These are phyloP conservation scores for Hyles vespertilio DNA, from an alignment of 1,140 invertebrate species.

Conservation along the genomic window DNA sequence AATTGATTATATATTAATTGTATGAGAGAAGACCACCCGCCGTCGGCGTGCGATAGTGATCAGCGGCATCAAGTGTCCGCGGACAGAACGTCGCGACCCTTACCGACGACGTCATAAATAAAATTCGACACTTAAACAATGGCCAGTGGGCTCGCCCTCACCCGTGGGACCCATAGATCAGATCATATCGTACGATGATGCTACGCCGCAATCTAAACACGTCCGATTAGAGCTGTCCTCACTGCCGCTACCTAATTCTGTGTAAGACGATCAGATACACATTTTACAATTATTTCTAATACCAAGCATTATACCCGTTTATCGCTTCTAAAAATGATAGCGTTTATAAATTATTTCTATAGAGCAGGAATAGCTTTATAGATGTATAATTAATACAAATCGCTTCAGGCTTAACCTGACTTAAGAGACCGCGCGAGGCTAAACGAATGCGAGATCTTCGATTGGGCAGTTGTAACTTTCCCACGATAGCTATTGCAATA, in stretches of 20 bases:
- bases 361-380: slow-evolving; percentile 26
- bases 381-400: slow-evolving; percentile 52
- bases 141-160: slow-evolving; percentile 23
- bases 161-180: slow-evolving; percentile 39
- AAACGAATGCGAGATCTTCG: slow-evolving; percentile 41
- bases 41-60: slow-evolving; percentile 41
- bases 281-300: too few relatives aligned
- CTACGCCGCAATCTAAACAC: slow-evolving; percentile 34
- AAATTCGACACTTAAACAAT: slow-evolving; percentile 65
- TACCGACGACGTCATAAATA: slow-evolving; percentile 50
- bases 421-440: slow-evolving; percentile 51
- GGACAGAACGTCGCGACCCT: slow-evolving; percentile 30
- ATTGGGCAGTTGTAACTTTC: slow-evolving; percentile 48
- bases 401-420: slow-evolving; percentile 37
- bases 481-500: slow-evolving; percentile 46
- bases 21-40: slow-evolving; percentile 44
- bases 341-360: slow-evolving; percentile 6
- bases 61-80: slow-evolving; percentile 54
- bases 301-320: too few relatives aligned
- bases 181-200: slow-evolving; percentile 31
- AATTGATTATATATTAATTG: background rate
- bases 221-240: slow-evolving; percentile 30
- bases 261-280: too few relatives aligned
- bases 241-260: too few relatives aligned
- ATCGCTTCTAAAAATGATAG: too few relatives aligned